These are phyloP conservation scores for Sarcophaga carnaria DNA, from an alignment of 2,888 invertebrate genomes.

Conservation along the genomic window DNA sequence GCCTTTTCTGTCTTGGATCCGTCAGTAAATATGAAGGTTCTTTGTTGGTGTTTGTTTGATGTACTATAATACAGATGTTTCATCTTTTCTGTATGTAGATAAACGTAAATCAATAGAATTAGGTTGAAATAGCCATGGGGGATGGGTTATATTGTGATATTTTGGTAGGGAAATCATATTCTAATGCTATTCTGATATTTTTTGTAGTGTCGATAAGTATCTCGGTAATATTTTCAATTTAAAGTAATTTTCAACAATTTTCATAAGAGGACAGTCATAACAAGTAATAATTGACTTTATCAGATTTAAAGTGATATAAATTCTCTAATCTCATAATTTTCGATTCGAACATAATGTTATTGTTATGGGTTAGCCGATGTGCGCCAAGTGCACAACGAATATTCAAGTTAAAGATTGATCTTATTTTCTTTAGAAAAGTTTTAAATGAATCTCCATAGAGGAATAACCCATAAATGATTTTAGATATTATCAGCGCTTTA, in stretches of 20 bases:
- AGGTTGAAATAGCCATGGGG: not conserved
- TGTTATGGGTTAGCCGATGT: constrained; percentile 4
- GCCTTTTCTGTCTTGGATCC: not conserved
- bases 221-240: not conserved
- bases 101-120: not conserved
- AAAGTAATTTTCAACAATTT: not conserved
- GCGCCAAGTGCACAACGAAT: constrained; percentile 11
- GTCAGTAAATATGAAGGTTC: not conserved
- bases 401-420: not conserved
- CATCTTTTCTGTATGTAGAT: not conserved
- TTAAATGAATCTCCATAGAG: not conserved
- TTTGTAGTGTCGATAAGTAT: not conserved
- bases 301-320: not conserved
- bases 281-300: not conserved
- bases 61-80: not conserved
- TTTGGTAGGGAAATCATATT: not conserved
- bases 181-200: not conserved
- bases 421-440: constrained; percentile 8
- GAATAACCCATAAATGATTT: constrained; percentile 4
- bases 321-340: not conserved
- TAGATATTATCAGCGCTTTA: constrained; percentile 8
- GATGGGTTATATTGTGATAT: not conserved
- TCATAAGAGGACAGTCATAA: not conserved
- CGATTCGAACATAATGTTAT: constrained; percentile 4
- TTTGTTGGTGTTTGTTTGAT: not conserved